Percentiles rank a stretch among this genome's conserved stretches.
phyloP scores from a whole-genome alignment of 2,797 vertebrate genomes.

The Moxostoma hubbsi region DNA sequence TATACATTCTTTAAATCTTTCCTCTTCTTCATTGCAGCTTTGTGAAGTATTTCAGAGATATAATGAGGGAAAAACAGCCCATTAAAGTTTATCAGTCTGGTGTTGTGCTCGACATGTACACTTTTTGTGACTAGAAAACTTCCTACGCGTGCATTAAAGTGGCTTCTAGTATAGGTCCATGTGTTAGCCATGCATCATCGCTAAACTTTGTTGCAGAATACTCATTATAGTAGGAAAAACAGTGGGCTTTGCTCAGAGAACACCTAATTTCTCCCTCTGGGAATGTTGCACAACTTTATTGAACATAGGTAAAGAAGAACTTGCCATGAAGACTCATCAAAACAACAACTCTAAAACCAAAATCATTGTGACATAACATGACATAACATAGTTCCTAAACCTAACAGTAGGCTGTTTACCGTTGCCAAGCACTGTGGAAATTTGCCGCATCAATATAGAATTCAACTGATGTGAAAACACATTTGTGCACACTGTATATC shows the following conservation, averaged over 20 bases:
- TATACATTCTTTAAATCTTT: too few species aligned
- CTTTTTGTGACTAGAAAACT: constrained; percentile 12
- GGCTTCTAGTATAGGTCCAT: constrained; percentile 1
- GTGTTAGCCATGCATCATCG: not conserved
- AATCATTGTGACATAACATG: not conserved
- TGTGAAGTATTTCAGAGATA: too few species aligned
- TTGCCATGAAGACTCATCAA: not conserved
- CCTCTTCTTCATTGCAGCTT: too few species aligned
- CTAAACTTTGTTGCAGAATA: not conserved
- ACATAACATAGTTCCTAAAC: not conserved
- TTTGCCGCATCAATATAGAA: not conserved
- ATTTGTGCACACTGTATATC: too few species aligned
- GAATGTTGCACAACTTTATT: not conserved
- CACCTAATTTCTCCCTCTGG: not conserved
- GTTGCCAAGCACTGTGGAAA: too few species aligned
- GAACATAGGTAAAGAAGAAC: not conserved
- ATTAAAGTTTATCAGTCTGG: not conserved
- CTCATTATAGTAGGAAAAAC: not conserved
- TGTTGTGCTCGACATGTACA: not conserved
- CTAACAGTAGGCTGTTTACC: not conserved
- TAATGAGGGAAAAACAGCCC: not conserved
- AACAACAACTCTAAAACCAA: too few species aligned
- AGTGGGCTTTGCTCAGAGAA: not conserved
- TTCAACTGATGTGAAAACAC: too few species aligned
- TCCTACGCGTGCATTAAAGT: not conserved